Base-by-base conservation (phyloP, 2,888 invertebrate species). In the Stramonita haemastoma region DNA sequence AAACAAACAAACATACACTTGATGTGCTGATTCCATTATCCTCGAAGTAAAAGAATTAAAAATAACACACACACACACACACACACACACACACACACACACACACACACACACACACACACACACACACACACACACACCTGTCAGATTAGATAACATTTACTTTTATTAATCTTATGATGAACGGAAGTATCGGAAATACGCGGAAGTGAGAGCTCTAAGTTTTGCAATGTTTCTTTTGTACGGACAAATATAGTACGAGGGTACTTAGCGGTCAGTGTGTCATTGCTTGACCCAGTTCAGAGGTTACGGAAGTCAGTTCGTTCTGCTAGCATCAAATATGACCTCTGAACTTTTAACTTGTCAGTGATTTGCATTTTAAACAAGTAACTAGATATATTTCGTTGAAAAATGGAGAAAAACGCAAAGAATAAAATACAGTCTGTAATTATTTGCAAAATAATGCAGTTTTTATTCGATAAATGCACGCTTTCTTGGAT, bases 241-340 rank as follows among this genome's bases (percentile, higher is more conserved):
- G 15, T 15, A 17, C 32, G 15, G 11, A 17, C 13, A 19, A 19
- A 32, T 79, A 19, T 15, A 15, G 19, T 26, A 15, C 13, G 77
- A 79, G 77, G 77, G 77, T 79, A 79, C 32, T 79, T 79, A 32
- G 19, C 77, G 89, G 89, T 86, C 90, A 90, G 85, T 90, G 87
- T 89, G 90, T 90, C 90, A 90, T 34, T 87, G 81, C 46, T 87
- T 90, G 90, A 89, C 90, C 90, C 36, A 90, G 77, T 90, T 66
- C 81, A 87, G 87, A 89, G 90, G 90, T 89, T 89, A 90, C 86
- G 85, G 85, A 90, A 90, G 89, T 90, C 66, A 79, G 90, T 32
- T 87, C 46, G 8, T 22, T 56, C 77, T 79, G 79, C 32, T 60
- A 32, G 60, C 36, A 36, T 70, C n/a, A 26, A 66, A 32, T 11